These are phyloP conservation scores for Cardiocondyla obscurior DNA, from an alignment of 1,140 invertebrate species.

Conservation along the genomic window DNA sequence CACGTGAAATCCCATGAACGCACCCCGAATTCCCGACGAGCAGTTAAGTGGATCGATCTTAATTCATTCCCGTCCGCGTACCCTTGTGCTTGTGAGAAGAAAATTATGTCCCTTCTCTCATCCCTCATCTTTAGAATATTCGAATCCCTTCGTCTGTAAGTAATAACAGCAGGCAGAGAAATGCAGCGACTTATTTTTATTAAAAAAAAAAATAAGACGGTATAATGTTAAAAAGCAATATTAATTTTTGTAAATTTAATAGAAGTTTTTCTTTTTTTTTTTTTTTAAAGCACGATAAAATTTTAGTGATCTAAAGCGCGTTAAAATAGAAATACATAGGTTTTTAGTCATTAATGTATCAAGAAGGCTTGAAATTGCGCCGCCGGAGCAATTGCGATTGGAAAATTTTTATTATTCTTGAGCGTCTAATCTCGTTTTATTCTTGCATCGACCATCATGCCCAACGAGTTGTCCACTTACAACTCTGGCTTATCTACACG, in stretches of 20 bases:
- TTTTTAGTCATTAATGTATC: slow-evolving; percentile 23
- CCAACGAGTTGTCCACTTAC: slow-evolving; percentile 33
- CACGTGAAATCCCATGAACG: slow-evolving; percentile 61
- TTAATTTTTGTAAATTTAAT: no score
- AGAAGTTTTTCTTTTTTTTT: no score
- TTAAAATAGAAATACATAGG: slow-evolving; percentile 16
- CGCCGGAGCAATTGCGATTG: slow-evolving; percentile 32
- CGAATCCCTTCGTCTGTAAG: neutral
- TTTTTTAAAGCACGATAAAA: no score
- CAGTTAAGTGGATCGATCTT: slow-evolving; percentile 70
- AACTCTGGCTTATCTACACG: neutral
- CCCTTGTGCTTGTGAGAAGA: slow-evolving; percentile 21
- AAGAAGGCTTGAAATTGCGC: slow-evolving; percentile 49
- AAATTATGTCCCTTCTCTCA: slow-evolving; percentile 21
- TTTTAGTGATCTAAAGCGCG: neutral
- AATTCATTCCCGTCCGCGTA: slow-evolving; percentile 55
- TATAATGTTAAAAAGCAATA: neutral
- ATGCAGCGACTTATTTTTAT: neutral
- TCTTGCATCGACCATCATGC: slow-evolving; percentile 4
- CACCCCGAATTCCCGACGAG: slow-evolving; percentile 68
- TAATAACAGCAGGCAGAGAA: neutral
- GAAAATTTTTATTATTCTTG: slow-evolving; percentile 43
- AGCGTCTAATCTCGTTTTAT: neutral
- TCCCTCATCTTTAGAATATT: slow-evolving; percentile 4
- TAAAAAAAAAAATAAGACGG: neutral